Base-by-base conservation (phyloP, 1,140 invertebrate genomes). In the Panagrolaimus sp. region DNA sequence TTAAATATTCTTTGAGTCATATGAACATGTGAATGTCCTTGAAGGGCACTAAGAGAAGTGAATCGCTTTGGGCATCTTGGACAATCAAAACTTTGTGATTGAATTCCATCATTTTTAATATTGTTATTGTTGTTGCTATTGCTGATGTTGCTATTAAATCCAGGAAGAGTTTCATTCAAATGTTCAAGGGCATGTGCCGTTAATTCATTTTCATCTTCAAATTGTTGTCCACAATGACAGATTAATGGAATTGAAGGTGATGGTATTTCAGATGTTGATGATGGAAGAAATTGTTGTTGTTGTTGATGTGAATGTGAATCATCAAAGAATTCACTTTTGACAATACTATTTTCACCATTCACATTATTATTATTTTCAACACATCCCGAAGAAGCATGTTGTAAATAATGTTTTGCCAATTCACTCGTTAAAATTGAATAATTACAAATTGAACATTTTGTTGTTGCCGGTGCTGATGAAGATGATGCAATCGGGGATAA, bases 141-240 rank as follows among this genome's bases (percentile, higher is more conserved):
- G 14, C 1, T 28, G 43, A 64, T 44, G 43, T 10, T 45, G n/a
- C 24, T 24, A 43, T 17, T 43, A 45, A 15, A 14, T 8, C 44
- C 63, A 6, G 63, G 44, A 26, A 43, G 24, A 8, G 43, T 68
- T 63, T 75, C 72, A n/a, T 68, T 68, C 24, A 73, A 52, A 62
- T 73, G 71, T 32, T 76, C 71, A 48, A 76, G 43, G 17, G 73
- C 46, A 44, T 73, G 71, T 43, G 55, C 58, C 14, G 48, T 52
- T 12, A 73, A 45, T 28, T 52, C 71, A 28, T 28, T 28, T 43
- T 68, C 28, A 46, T 73, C 73, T 32, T 73, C 71, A 47, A 73
- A 73, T n/a, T 55, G 67, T 28, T 75, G 73, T 43, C 73, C 73
- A 44, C 71, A 73, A 12, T 58, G 63, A 38, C 70, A 75, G 14